phyloP scores from a whole-genome alignment of 1,140 invertebrate genomes.

The Chelonus insularis region DNA sequence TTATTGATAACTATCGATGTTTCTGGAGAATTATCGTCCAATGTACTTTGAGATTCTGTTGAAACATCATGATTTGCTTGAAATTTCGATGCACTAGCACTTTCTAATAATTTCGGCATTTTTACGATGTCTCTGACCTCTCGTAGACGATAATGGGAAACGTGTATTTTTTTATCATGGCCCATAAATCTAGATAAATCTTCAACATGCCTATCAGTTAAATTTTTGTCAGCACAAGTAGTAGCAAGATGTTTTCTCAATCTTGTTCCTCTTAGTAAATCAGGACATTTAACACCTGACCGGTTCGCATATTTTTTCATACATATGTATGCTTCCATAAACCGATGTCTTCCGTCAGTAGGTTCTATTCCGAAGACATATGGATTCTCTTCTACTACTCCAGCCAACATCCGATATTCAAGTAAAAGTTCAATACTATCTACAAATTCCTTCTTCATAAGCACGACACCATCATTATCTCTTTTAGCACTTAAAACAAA shows the following conservation, averaged over 20 bases:
- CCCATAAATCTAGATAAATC: slow-evolving; percentile 23
- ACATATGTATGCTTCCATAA: not conserved
- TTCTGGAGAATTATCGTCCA: too few relatives aligned
- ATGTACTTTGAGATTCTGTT: too few relatives aligned
- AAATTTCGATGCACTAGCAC: not conserved
- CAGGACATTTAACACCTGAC: slow-evolving; percentile 22
- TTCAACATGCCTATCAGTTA: slow-evolving; percentile 1
- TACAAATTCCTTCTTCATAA: not conserved
- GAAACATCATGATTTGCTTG: too few relatives aligned
- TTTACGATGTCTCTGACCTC: not conserved
- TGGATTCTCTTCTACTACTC: slow-evolving; percentile 13
- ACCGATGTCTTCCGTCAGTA: not conserved
- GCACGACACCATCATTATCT: slow-evolving; percentile 1
- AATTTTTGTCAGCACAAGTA: slow-evolving; percentile 15
- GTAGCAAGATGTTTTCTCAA: slow-evolving; percentile 30
- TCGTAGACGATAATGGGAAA: slow-evolving; percentile 14
- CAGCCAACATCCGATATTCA: not conserved
- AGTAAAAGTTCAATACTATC: slow-evolving; percentile 7
- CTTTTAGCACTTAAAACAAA: slow-evolving; percentile 16
- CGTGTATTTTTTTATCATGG: slow-evolving; percentile 18
- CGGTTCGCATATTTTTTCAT: slow-evolving; percentile 12
- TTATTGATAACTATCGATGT: too few relatives aligned
- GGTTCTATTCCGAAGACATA: slow-evolving; percentile 26
- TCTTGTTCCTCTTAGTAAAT: slow-evolving; percentile 15
- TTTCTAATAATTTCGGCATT: not conserved